Conservation (phyloP, 2,888 invertebrate genomes). For the Zele albiditarsus region DNA sequence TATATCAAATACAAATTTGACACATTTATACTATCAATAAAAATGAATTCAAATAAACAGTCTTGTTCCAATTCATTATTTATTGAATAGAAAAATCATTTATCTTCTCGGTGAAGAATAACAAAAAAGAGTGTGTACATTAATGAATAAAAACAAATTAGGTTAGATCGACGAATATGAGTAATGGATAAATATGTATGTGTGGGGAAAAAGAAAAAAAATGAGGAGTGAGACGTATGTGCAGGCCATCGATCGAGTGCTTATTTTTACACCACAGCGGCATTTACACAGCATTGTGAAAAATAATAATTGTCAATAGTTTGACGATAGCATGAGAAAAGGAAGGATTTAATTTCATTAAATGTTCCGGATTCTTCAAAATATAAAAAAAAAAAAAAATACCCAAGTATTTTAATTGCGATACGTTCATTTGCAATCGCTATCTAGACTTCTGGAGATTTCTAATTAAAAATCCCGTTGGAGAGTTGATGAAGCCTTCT, state of each 20-base stretch:
- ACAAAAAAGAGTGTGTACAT: background rate
- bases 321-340: background rate
- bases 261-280: background rate
- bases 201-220: background rate
- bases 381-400: background rate
- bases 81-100: background rate
- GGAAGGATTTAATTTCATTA: background rate
- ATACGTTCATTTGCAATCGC: background rate
- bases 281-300: background rate
- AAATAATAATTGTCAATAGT: background rate
- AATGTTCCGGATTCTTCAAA: background rate
- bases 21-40: background rate
- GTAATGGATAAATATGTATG: background rate
- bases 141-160: background rate
- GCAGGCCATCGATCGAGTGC: background rate
- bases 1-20: background rate
- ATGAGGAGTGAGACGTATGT: background rate
- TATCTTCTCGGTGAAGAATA: background rate
- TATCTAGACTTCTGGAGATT: background rate
- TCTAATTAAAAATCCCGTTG: background rate
- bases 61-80: background rate
- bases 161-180: background rate
- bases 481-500: background rate
- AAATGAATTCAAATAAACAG: background rate
- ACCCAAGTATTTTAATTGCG: background rate